Conservation (phyloP, 1,140 invertebrate species). For the Trichonephila clavipes region DNA sequence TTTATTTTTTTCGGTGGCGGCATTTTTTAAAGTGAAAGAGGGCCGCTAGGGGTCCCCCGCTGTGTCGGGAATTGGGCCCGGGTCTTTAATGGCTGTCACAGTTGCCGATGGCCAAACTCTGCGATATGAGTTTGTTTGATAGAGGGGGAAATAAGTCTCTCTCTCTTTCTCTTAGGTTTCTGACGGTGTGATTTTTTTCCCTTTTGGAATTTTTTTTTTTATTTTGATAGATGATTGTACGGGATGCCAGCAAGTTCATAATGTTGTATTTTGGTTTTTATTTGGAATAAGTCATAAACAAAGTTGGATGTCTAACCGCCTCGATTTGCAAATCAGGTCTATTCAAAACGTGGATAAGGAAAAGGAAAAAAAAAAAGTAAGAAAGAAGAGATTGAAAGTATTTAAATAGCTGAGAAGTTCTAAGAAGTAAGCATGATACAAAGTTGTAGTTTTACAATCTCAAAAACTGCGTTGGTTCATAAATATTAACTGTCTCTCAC, state of each 20-base stretch:
- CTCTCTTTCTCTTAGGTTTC: neutral
- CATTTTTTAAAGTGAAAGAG: slow-evolving; percentile 66
- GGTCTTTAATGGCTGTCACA: slow-evolving; percentile 75
- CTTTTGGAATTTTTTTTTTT: neutral
- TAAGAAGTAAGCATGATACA: neutral
- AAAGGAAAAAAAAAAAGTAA: neutral
- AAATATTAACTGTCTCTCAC: too few species aligned
- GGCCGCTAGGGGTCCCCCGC: slow-evolving; percentile 54
- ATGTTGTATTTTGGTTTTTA: slow-evolving; percentile 28
- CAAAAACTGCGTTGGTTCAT: neutral
- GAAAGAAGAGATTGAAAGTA: too few species aligned
- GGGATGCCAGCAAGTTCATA: slow-evolving; percentile 56
- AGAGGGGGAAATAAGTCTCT: slow-evolving; percentile 24
- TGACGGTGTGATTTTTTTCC: slow-evolving; percentile 6
- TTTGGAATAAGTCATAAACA: slow-evolving; percentile 48
- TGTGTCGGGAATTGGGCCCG: slow-evolving; percentile 71
- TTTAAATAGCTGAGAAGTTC: too few species aligned
- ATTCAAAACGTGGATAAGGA: neutral
- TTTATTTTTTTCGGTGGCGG: slow-evolving; percentile 74
- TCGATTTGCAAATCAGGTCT: neutral
- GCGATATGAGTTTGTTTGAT: slow-evolving; percentile 57
- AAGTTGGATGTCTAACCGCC: neutral
- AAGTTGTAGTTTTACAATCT: neutral
- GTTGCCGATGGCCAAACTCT: neutral
- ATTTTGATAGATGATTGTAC: slow-evolving; percentile 43